Percentiles rank a stretch among this genome's conserved stretches.
Evolutionary conservation across 1,140 invertebrate species (phyloP).

Genomic region (Drosophila repletoides): DNA sequence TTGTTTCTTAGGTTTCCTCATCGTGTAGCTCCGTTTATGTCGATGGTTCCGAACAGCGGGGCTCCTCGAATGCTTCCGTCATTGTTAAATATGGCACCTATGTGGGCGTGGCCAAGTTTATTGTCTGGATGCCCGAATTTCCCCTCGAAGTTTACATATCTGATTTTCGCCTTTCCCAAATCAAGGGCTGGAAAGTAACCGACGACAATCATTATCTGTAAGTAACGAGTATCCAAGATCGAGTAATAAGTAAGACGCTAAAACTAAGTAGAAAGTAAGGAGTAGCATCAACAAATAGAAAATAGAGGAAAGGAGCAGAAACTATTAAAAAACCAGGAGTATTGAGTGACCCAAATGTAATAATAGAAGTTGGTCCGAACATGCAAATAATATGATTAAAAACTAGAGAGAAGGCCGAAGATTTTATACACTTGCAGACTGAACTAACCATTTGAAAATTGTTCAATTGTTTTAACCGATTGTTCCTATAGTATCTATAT

Average conservation of each 20-base stretch:
- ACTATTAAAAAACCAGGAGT: no score
- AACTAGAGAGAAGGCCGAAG: no score
- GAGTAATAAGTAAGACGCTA: no score
- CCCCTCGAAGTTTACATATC: conserved; percentile 94
- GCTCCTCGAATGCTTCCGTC: conserved; percentile 96
- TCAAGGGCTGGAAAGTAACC: conserved; percentile 94
- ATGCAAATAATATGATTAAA: no score
- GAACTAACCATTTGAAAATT: no score
- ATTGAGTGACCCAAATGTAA: no score
- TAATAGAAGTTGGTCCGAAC: no score
- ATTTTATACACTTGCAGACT: no score
- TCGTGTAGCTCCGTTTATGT: conserved; percentile 98
- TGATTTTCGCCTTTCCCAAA: conserved; percentile 94
- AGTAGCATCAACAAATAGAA: not conserved
- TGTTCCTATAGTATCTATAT: no score
- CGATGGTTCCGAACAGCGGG: conserved; percentile 97
- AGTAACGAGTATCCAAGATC: conserved; percentile 25
- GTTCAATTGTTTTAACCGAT: no score
- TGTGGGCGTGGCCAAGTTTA: conserved; percentile 93
- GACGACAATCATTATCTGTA: conserved; percentile 86
- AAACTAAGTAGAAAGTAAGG: not conserved
- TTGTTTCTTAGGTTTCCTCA: conserved; percentile 91
- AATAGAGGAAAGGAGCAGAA: no score
- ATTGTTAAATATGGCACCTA: conserved; percentile 97
- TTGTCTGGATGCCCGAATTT: conserved; percentile 98